These are phyloP conservation scores for Cordylochernes scorpioides DNA, from an alignment of 2,888 invertebrate species.

Conservation along the genomic window DNA sequence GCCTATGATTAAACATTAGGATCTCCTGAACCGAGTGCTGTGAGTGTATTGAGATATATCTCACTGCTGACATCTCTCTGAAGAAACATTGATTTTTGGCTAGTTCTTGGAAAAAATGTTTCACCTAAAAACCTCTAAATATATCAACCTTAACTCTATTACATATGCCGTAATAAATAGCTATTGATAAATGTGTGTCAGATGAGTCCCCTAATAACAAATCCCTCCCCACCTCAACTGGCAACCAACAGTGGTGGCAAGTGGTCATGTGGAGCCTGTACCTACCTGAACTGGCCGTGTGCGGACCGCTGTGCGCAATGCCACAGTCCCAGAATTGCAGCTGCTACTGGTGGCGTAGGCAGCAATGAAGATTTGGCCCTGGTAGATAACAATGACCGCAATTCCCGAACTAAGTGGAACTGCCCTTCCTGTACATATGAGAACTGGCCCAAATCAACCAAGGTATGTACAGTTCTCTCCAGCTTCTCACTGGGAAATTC, in stretches of 20 bases:
- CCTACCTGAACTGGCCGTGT: constrained; percentile 24
- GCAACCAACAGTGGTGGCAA: constrained; percentile 16
- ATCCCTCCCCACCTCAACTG: no score
- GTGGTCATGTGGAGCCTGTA: constrained; percentile 24
- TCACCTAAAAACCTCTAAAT: no score
- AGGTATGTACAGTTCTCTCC: no score
- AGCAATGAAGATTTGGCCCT: constrained; percentile 18
- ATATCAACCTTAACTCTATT: no score
- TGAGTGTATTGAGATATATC: no score
- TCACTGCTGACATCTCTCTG: no score
- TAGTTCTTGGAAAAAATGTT: no score
- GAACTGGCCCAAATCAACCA: constrained; percentile 61
- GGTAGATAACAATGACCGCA: constrained; percentile 9
- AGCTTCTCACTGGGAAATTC: not conserved
- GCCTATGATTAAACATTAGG: no score
- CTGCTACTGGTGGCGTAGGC: constrained; percentile 13
- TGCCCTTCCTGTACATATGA: constrained; percentile 65
- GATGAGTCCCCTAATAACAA: constrained; percentile 10
- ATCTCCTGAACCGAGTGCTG: no score
- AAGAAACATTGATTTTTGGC: no score
- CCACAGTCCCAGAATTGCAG: constrained; percentile 16
- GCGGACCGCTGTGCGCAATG: constrained; percentile 23
- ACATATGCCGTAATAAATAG: no score
- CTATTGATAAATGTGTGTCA: no score
- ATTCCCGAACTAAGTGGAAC: constrained; percentile 24